phyloP scores from a whole-genome alignment of 2,888 invertebrate species.

The Hirudinaria manillensis region DNA sequence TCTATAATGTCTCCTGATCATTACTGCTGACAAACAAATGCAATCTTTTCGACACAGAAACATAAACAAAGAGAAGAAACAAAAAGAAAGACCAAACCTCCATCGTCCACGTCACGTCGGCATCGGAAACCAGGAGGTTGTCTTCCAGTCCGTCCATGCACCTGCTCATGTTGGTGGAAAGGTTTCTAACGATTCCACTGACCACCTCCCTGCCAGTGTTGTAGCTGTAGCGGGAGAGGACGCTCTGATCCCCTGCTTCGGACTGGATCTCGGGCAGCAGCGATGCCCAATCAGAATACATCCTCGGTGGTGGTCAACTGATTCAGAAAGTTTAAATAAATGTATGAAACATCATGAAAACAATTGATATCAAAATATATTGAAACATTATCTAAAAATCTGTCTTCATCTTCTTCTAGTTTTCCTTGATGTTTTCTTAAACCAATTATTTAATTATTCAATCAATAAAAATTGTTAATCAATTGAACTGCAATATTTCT shows the following conservation, averaged over 20 bases:
- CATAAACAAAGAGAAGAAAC: background rate
- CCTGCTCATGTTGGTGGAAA: constrained; percentile 65
- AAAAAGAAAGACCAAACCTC: constrained; percentile 61
- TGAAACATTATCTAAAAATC: too few relatives aligned
- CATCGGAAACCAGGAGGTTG: constrained; percentile 71
- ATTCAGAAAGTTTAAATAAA: too few relatives aligned
- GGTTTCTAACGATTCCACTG: constrained; percentile 70
- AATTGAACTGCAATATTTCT: too few relatives aligned
- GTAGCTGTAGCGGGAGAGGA: constrained; percentile 67
- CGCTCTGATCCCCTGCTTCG: constrained; percentile 56
- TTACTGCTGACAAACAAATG: too few relatives aligned
- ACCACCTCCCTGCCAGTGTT: constrained; percentile 74
- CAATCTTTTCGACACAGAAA: too few relatives aligned
- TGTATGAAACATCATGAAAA: too few relatives aligned
- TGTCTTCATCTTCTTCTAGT: too few relatives aligned
- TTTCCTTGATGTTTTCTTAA: too few relatives aligned
- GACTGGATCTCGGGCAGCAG: constrained; percentile 53
- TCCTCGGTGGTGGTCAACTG: constrained; percentile 35
- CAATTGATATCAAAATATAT: too few relatives aligned
- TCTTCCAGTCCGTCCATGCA: constrained; percentile 69
- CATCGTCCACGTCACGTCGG: constrained; percentile 64
- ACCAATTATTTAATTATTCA: too few relatives aligned
- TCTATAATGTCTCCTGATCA: too few relatives aligned
- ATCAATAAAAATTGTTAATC: too few relatives aligned
- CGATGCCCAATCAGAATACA: constrained; percentile 56